Evolutionary conservation across 2,113 vertebrate species (phyloP).

Genomic region (Scomber japonicus): DNA sequence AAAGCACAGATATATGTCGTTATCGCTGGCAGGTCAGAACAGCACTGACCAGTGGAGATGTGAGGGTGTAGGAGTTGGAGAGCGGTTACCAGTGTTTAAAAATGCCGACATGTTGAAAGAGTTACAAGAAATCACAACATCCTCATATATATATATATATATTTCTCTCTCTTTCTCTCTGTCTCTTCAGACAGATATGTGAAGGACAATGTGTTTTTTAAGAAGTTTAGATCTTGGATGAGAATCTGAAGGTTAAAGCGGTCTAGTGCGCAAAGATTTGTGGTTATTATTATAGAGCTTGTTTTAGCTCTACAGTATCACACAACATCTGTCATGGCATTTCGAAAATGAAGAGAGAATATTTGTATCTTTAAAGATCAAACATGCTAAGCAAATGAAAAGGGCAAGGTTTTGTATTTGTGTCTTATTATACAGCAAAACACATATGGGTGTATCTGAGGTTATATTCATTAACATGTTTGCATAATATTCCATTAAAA

Average conservation of each 20-base stretch:
- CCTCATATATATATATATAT: neutral
- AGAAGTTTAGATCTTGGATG: neutral
- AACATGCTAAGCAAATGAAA: slow-evolving; percentile 13
- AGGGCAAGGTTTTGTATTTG: slow-evolving; percentile 1
- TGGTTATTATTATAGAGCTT: neutral
- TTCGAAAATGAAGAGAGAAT: slow-evolving; percentile 16
- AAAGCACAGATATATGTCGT: slow-evolving; percentile 33
- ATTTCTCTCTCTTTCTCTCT: too few species aligned
- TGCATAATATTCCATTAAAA: slow-evolving; percentile 21
- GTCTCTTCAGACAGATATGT: neutral
- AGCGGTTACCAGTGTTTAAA: slow-evolving; percentile 29
- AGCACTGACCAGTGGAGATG: slow-evolving; percentile 47
- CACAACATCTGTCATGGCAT: neutral
- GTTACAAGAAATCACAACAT: slow-evolving; percentile 40
- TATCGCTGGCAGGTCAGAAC: slow-evolving; percentile 45
- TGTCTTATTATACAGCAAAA: slow-evolving; percentile 10
- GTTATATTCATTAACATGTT: slow-evolving; percentile 1
- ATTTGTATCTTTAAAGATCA: slow-evolving; percentile 22
- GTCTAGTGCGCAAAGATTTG: neutral
- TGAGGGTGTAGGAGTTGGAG: slow-evolving; percentile 41
- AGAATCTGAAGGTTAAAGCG: slow-evolving; percentile 2
- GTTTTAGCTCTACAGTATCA: neutral
- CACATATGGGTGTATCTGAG: slow-evolving; percentile 14
- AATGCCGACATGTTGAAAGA: neutral
- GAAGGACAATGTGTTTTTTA: neutral